Base-by-base conservation (phyloP, 2,888 invertebrate genomes). In the Choreutis nemorana region DNA sequence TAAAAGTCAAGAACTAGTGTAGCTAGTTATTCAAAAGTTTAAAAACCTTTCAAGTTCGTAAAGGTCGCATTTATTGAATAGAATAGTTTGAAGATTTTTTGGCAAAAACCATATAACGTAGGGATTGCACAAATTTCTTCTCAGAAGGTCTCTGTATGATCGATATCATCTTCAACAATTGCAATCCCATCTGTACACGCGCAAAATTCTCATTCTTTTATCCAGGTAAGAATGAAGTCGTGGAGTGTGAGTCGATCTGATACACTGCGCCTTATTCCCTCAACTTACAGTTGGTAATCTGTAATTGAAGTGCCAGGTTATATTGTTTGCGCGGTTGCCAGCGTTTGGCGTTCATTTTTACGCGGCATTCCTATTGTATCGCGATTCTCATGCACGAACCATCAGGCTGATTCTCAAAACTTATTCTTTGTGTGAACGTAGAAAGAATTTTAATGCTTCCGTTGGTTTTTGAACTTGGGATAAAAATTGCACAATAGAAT, bases 361-460 rank as follows among this genome's bases (percentile, higher is more conserved):
- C 42, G 35, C 38, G 42, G 32, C 41, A 38, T 42, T 39, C 42
- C 62, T 49, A 71, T 73, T 73, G 72, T 73, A 48, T 53, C 48
- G 42, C 45, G 44, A 66, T 70, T 72, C 72, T 54, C 72, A 72
- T 70, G 67, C 62, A 59, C 59, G 43, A 52, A 56, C 55, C 60
- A 56, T 55, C 59, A 55, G 48, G 45, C 52, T 49, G 60, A 50
- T 75, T 73, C 75, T 71, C 58, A 68, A 75, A 75, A 73, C 63
- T 66, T 73, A 65, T 70, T 70, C 71, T 72, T 75, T 73, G 70
- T 72, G 57, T 55, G 63, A 57, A 68, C 64, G 65, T 48, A 55
- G 55, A 60, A 71, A 63, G 75, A 77, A 75, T 75, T 62, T 73
- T 73, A 73, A 77, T 73, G 73, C 59, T 67, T 75, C 73, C 75